Evolutionary conservation across 2,888 invertebrate species (phyloP).

Genomic region (Andrena flavipes): DNA sequence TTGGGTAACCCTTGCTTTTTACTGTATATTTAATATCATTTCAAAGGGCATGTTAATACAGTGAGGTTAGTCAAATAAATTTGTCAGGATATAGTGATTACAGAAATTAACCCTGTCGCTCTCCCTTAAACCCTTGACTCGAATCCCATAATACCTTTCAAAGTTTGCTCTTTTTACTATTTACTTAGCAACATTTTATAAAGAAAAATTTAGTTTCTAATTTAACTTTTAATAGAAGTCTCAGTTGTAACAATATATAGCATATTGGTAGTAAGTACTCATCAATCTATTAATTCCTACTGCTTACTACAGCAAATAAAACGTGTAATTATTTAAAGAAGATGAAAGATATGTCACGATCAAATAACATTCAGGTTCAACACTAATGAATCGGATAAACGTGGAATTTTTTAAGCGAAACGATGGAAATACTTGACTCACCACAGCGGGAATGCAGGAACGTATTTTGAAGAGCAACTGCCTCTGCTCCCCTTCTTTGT

Average conservation of each 20-base stretch:
- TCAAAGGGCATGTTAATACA: neutral
- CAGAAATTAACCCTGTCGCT: neutral
- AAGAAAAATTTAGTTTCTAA: neutral
- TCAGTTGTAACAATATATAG: neutral
- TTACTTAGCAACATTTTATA: neutral
- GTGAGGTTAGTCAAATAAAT: neutral
- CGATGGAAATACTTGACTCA: conserved; percentile 83
- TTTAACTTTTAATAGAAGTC: neutral
- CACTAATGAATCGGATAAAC: neutral
- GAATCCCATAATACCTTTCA: neutral
- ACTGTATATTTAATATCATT: too few species aligned
- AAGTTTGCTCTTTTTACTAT: neutral
- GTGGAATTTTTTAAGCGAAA: neutral
- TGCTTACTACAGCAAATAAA: neutral
- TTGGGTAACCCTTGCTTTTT: too few species aligned
- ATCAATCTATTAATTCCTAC: neutral
- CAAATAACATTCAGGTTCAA: neutral
- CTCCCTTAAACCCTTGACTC: neutral
- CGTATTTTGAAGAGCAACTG: conserved; percentile 90
- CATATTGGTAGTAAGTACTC: neutral
- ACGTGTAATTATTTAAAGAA: neutral
- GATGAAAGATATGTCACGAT: neutral
- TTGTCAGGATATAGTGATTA: neutral
- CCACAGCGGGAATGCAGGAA: conserved; percentile 89
- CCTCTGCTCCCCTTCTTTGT: conserved; percentile 90